Percentiles rank a stretch among this genome's conserved stretches.
Evolutionary conservation across 2,113 vertebrate species (phyloP).

Genomic region (Fregata magnificens): DNA sequence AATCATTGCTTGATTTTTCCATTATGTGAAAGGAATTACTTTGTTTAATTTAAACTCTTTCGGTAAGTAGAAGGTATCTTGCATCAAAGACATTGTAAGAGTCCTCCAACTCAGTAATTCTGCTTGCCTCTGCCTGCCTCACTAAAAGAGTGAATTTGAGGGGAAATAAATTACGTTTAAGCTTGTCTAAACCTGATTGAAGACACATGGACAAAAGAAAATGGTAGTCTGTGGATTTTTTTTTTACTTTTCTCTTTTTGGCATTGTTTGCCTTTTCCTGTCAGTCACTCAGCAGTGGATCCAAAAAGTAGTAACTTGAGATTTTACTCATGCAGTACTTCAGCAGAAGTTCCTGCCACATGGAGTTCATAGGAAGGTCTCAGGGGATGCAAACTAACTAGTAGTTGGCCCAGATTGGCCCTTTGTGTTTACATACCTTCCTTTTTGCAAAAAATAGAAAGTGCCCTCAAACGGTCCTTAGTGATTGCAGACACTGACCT

Average conservation of each 20-base stretch:
- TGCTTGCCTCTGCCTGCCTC: background rate
- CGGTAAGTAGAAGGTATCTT: background rate
- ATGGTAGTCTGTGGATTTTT: background rate
- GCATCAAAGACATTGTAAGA: background rate
- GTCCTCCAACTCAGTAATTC: background rate
- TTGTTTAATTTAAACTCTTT: background rate
- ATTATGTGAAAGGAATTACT: background rate
- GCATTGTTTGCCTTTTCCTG: background rate
- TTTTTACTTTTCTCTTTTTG: background rate
- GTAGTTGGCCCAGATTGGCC: background rate
- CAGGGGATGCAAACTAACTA: background rate
- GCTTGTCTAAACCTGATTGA: background rate
- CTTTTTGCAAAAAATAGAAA: background rate
- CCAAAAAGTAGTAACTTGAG: constrained; percentile 18
- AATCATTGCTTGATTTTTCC: background rate
- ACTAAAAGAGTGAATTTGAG: background rate
- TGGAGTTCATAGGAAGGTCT: background rate
- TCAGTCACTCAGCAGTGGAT: background rate
- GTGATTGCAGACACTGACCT: background rate
- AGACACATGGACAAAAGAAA: constrained; percentile 7
- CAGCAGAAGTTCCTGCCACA: background rate
- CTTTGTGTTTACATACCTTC: background rate
- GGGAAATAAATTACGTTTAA: background rate
- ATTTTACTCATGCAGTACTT: background rate
- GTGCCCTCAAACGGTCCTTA: background rate